Base-by-base conservation (phyloP, 2,113 vertebrate species). In the Motacilla tschutschensis region DNA sequence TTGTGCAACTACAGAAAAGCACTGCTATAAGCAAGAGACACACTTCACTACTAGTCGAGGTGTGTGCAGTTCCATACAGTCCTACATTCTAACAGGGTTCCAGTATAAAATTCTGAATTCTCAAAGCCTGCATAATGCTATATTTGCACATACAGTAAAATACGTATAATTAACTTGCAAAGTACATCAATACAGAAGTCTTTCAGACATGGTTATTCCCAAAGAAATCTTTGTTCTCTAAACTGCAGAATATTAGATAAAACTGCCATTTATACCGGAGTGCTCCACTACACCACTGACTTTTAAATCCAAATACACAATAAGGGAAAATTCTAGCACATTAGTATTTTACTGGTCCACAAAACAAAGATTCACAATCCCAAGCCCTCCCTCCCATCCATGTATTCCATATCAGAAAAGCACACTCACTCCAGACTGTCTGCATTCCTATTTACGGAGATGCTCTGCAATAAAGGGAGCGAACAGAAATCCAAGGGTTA, bases 401-500 rank as follows among this genome's bases (percentile, higher is more conserved):
- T 0, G 1, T 24, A 44, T 26, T 29, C 60, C 9, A 1, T 9
- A 47, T 28, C 36, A 87, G 51, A 90, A 87, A 73, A 54, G 17
- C 64, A 77, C 67, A 71, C 84, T 91, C 77, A 86, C 79, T 88
- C 64, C 69, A 71, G 48, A 22, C 67, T 83, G 24, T 31, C 59
- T 73, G 60, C 26, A 67, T 47, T 88, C 21, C 0, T 59, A 60
- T 67, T 84, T 48, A 88, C 0, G 0, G 47, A 67, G 60, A 26
- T 74, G 64, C 40, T 83, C 75, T 85, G 72, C 55, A 65, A 59
- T 43, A 78, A 81, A 55, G 10, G 35, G 33, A 91, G 60, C 5
- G 8, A 84, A 53, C 14, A 80, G 80, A 79, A 87, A 85, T 84
- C 79, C 71, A 64, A 62, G 75, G 53, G 87, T 93, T 93, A 94